phyloP scores from a whole-genome alignment of 2,888 invertebrate species.

The Troilus luridus region DNA sequence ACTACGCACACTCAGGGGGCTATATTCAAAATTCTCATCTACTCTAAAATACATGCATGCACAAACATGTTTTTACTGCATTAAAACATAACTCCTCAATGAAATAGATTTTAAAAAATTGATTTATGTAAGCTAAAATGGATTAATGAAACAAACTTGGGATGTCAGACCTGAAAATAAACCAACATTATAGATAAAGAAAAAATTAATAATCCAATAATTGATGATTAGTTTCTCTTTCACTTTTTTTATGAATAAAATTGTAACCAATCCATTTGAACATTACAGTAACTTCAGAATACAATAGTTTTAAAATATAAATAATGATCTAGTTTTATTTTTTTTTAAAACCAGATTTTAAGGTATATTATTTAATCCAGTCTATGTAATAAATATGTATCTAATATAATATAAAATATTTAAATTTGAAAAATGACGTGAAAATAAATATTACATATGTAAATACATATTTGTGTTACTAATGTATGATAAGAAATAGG shows the following conservation, averaged over 20 bases:
- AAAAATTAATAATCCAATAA: neutral
- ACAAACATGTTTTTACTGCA: slow-evolving; percentile 15
- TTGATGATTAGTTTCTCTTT: neutral
- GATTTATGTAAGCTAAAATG: neutral
- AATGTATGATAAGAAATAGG: neutral
- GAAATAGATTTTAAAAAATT: neutral
- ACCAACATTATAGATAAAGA: neutral
- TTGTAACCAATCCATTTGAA: neutral
- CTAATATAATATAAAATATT: neutral
- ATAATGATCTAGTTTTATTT: neutral
- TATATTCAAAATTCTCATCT: neutral
- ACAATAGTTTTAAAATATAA: neutral
- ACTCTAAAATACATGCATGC: slow-evolving; percentile 15
- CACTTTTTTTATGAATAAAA: neutral
- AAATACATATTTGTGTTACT: neutral
- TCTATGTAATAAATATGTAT: neutral
- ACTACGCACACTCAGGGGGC: neutral
- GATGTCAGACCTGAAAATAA: neutral
- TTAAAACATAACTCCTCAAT: slow-evolving; percentile 32
- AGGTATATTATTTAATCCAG: neutral
- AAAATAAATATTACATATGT: neutral
- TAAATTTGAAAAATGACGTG: neutral
- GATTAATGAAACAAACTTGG: neutral
- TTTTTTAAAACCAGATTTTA: neutral
- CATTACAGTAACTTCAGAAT: neutral